Base-by-base conservation (phyloP, 1,140 invertebrate species). In the Anthonomus grandis region DNA sequence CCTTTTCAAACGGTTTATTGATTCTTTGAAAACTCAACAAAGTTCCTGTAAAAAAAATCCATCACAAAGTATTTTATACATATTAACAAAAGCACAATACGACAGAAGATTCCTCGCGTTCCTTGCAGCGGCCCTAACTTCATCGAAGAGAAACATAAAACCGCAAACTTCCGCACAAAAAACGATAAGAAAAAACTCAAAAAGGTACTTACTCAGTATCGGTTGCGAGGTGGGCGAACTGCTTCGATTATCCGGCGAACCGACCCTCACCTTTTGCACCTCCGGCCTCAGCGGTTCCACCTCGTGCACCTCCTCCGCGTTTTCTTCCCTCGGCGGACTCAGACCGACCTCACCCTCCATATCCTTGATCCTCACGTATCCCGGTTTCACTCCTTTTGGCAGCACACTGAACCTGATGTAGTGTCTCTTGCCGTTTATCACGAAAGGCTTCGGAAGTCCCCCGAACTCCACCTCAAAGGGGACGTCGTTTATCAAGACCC, bases 401-500 rank as follows among this genome's bases (percentile, higher is more conserved):
- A 95, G 74, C 0, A 87, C 86, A 0, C 87, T 81, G 59, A 95
- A 85, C 24, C 91, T 78, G 17, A 98, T 82, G 63, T 89, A 93
- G 73, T 93, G 89, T 60, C 87, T 87, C 56, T 85, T 84, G 15
- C 85, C 86, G 18, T 85, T 83, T 21, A 96, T 79, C 45, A 87
- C 81, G 47, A 95, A 86, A 1, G 92, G 86, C 67, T 93, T 91
- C 0, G 94, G 93, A 34, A 95, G 78, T 8, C 93, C 95, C 41
- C 94, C 95, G 78, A 95, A 97, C 58, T 93, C 86, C 1, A 90
- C 83, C 69, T 86, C 82, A 69, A 92, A 91, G 1, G 87, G 84
- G 63, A 84, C 80, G 36, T 91, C 90, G 69, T 95, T 92, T 8
- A 95, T 82, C n/a, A 91, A 68, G 1, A 89, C 86, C 4, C 84